Evolutionary conservation across 2,797 vertebrate genomes (phyloP).

Genomic region (Typhlichthys subterraneus): DNA sequence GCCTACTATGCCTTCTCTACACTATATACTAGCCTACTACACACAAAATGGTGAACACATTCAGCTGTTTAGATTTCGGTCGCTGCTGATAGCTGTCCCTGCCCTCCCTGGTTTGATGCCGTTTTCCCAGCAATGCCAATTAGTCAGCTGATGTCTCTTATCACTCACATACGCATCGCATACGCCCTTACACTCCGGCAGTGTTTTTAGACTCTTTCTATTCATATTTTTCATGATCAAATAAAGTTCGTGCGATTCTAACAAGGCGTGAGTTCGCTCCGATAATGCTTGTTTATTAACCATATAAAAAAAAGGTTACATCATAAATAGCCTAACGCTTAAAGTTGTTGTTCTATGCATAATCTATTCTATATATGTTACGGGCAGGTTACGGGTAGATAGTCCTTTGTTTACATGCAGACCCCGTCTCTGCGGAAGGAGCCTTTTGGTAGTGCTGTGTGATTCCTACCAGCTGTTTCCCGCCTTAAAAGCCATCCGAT

Average conservation of each 20-base stretch:
- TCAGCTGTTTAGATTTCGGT: conserved; percentile 29
- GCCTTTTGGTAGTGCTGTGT: conserved; percentile 84
- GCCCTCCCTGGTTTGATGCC: conserved; percentile 60
- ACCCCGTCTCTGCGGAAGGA: conserved; percentile 84
- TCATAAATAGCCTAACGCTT: too few species aligned
- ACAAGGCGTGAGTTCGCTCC: too few species aligned
- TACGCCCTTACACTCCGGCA: conserved; percentile 44
- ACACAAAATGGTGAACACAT: conserved; percentile 58
- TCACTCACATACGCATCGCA: conserved; percentile 63
- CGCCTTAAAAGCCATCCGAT: conserved; percentile 95
- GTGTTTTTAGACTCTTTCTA: conserved; percentile 23
- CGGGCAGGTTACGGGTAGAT: conserved; percentile 68
- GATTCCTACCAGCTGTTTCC: conserved; percentile 98
- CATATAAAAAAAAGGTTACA: too few species aligned
- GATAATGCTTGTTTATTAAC: not conserved
- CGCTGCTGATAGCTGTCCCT: conserved; percentile 18
- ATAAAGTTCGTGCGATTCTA: not conserved
- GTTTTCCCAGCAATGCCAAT: conserved; percentile 77
- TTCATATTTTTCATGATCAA: not conserved
- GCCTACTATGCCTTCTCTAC: conserved; percentile 3
- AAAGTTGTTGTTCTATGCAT: too few species aligned
- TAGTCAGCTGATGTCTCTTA: conserved; percentile 86
- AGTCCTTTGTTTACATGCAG: conserved; percentile 95
- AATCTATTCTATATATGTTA: too few species aligned
- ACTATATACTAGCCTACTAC: conserved; percentile 16